A percentile compares a stretch with the other conserved stretches of the same genome.
Conservation (phyloP, 2,888 invertebrate genomes). For the Notodonta dromedarius region DNA sequence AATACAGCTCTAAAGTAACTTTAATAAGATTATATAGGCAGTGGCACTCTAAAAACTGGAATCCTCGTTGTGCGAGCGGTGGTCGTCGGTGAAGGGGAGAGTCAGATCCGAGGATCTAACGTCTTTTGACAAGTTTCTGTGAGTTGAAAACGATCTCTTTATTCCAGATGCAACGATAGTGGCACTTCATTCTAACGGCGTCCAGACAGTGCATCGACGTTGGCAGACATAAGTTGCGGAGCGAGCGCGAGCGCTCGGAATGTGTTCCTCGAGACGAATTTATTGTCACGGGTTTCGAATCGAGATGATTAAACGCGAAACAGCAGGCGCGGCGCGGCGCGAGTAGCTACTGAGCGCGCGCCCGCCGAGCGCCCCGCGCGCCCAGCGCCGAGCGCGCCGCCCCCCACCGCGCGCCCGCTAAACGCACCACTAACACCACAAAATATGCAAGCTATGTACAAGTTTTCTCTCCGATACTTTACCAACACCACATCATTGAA, state of each 20-base stretch:
- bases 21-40: conserved; percentile 73
- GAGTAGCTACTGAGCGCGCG: conserved; percentile 61
- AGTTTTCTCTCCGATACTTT: conserved; percentile 15
- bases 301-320: conserved; percentile 47
- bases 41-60: conserved; percentile 68
- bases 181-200: conserved; percentile 87
- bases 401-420: conserved; percentile 34
- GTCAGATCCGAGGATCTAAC: conserved; percentile 83
- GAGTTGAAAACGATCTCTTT: conserved; percentile 96
- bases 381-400: conserved; percentile 29
- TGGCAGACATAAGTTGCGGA: conserved; percentile 78
- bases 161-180: conserved; percentile 96
- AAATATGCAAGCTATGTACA: conserved; percentile 38
- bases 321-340: conserved; percentile 68
- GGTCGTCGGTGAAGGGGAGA: conserved; percentile 71
- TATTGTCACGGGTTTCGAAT: conserved; percentile 74
- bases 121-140: conserved; percentile 96
- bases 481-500: neutral
- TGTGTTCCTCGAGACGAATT: conserved; percentile 70
- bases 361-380: conserved; percentile 37
- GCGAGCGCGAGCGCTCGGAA: conserved; percentile 77
- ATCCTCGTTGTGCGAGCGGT: conserved; percentile 71
- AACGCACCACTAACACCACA: conserved; percentile 30
- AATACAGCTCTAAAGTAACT: conserved; percentile 65
- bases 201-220: conserved; percentile 74